Percentiles rank a stretch among this genome's conserved stretches.
Evolutionary conservation across 1,140 invertebrate genomes (phyloP).

Genomic region (Chymomyza costata): DNA sequence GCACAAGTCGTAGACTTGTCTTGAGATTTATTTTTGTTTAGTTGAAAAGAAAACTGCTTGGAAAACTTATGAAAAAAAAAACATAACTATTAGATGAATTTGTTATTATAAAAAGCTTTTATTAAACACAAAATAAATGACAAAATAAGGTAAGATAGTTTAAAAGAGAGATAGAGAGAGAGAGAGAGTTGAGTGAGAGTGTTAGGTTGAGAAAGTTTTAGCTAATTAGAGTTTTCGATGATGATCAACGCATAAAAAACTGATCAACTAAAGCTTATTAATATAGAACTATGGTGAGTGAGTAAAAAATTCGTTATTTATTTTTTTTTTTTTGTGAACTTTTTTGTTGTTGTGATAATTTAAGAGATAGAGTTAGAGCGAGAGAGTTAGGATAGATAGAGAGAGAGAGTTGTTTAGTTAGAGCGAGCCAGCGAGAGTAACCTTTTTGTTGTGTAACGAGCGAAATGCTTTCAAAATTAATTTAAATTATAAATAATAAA

Average conservation of each 20-base stretch:
- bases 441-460: constrained; percentile 29
- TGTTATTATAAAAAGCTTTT: constrained; percentile 61
- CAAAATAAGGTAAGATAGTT: constrained; percentile 19
- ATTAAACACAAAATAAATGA: constrained; percentile 37
- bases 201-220: constrained; percentile 15
- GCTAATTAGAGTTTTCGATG: too few relatives aligned
- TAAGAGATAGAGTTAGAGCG: constrained; percentile 10
- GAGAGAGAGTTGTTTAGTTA: constrained; percentile 7
- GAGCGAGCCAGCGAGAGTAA: constrained; percentile 25
- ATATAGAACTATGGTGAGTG: too few relatives aligned
- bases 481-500: not conserved
- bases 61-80: constrained; percentile 8
- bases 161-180: constrained; percentile 10
- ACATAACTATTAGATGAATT: constrained; percentile 23
- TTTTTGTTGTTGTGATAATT: constrained; percentile 41
- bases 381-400: constrained; percentile 13
- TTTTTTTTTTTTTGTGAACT: constrained; percentile 22
- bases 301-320: constrained; percentile 23
- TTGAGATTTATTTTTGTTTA: constrained; percentile 25
- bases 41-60: too few relatives aligned
- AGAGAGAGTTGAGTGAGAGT: constrained; percentile 1
- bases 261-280: too few relatives aligned
- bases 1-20: constrained; percentile 7
- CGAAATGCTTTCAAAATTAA: constrained; percentile 14
- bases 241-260: too few relatives aligned